These are phyloP conservation scores for Vireo griseus DNA, from an alignment of 2,797 vertebrate genomes.

Conservation along the genomic window DNA sequence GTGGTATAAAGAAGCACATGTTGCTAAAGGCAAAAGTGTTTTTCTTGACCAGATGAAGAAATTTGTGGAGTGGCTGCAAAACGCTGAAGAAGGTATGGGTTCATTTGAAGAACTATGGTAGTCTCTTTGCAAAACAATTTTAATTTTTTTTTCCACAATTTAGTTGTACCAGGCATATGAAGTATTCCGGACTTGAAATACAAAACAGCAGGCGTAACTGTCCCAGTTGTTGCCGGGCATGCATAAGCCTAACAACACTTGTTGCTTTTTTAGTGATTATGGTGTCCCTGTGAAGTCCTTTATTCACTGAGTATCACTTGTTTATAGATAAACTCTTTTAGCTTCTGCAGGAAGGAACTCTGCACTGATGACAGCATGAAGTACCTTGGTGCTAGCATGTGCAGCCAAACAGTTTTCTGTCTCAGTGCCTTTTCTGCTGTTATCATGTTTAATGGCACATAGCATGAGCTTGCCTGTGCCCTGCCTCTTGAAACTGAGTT, in stretches of 20 bases:
- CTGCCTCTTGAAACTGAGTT: not conserved
- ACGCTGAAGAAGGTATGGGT: conserved; percentile 88
- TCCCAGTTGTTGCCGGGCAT: not conserved
- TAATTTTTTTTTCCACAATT: not conserved
- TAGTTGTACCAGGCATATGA: not conserved
- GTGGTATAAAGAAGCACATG: conserved; percentile 89
- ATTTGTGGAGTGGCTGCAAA: conserved; percentile 92
- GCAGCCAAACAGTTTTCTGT: not conserved
- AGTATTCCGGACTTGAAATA: not conserved
- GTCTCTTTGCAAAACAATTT: not conserved
- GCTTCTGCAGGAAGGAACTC: not conserved
- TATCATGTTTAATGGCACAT: not conserved
- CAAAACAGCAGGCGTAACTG: not conserved
- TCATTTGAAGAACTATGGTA: not conserved
- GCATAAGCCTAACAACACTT: not conserved
- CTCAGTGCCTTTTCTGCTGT: not conserved
- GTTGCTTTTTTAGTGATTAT: not conserved
- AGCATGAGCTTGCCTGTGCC: not conserved
- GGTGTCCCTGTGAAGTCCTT: not conserved
- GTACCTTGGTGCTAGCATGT: not conserved
- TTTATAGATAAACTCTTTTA: not conserved
- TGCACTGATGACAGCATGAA: not conserved
- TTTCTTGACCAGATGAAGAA: conserved; percentile 95
- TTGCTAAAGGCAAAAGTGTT: conserved; percentile 89
- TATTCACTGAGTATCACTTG: not conserved